phyloP scores from a whole-genome alignment of 2,888 invertebrate species.

The Eumerus sabulonum region DNA sequence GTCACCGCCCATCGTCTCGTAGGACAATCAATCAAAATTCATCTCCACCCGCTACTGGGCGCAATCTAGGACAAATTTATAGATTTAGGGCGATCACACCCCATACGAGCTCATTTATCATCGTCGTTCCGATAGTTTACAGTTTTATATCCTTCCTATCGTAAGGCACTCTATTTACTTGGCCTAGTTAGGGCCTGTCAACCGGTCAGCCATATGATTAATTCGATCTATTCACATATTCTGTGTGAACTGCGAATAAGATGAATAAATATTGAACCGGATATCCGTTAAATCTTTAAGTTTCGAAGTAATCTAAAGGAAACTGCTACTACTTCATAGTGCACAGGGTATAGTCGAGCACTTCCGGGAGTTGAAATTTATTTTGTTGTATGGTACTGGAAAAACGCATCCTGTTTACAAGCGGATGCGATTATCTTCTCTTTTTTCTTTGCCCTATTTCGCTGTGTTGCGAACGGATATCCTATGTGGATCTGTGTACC shows the following conservation, averaged over 20 bases:
- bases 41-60: constrained; percentile 25
- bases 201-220: constrained; percentile 64
- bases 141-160: constrained; percentile 30
- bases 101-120: constrained; percentile 61
- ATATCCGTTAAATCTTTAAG: constrained; percentile 5
- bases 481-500: constrained; percentile 8
- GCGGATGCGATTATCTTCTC: constrained; percentile 54
- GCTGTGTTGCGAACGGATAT: constrained; percentile 42
- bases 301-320: too few relatives aligned
- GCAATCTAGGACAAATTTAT: constrained; percentile 66
- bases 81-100: constrained; percentile 51
- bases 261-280: constrained; percentile 54
- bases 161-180: constrained; percentile 35
- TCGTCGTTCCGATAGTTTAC: constrained; percentile 56
- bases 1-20: too few relatives aligned
- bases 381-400: too few relatives aligned
- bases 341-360: too few relatives aligned
- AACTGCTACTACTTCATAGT: too few relatives aligned
- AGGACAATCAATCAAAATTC: constrained; percentile 57
- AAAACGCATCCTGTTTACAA: constrained; percentile 55
- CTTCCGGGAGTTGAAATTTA: too few relatives aligned
- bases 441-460: constrained; percentile 31
- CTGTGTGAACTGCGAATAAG: constrained; percentile 3
- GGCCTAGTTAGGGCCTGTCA: constrained; percentile 64
- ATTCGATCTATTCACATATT: constrained; percentile 42